Percentiles rank a stretch among this genome's conserved stretches.
Conservation (phyloP, 1,140 invertebrate species). For the Maniola jurtina region DNA sequence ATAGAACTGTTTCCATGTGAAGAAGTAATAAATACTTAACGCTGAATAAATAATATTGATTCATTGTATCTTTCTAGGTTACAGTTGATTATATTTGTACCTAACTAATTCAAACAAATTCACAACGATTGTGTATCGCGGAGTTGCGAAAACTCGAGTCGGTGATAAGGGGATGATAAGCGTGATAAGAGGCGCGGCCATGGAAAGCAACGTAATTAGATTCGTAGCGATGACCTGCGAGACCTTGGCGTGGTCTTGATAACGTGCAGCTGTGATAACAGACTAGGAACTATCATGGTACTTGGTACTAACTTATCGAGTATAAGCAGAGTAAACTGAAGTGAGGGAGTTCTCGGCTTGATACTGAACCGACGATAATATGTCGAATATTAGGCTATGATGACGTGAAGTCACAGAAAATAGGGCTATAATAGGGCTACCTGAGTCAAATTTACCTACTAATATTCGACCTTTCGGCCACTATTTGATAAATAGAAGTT, state of each 20-base stretch:
- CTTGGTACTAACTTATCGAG: background rate
- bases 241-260: constrained; percentile 24
- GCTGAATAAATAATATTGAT: constrained; percentile 5
- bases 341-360: no score
- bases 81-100: constrained; percentile 13
- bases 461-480: no score
- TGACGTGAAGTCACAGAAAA: no score
- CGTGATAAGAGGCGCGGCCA: constrained; percentile 31
- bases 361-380: no score
- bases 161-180: constrained; percentile 33
- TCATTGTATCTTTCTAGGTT: constrained; percentile 21
- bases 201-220: constrained; percentile 26
- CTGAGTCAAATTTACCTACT: no score
- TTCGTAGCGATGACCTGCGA: constrained; percentile 25
- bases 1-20: background rate
- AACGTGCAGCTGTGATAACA: background rate
- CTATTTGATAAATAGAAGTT: no score
- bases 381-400: no score
- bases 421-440: no score
- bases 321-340: no score
- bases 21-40: background rate
- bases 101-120: constrained; percentile 20
- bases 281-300: background rate
- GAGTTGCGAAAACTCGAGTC: constrained; percentile 34
- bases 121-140: constrained; percentile 32